phyloP scores from a whole-genome alignment of 2,888 invertebrate species.

The Folsomia manolachei region DNA sequence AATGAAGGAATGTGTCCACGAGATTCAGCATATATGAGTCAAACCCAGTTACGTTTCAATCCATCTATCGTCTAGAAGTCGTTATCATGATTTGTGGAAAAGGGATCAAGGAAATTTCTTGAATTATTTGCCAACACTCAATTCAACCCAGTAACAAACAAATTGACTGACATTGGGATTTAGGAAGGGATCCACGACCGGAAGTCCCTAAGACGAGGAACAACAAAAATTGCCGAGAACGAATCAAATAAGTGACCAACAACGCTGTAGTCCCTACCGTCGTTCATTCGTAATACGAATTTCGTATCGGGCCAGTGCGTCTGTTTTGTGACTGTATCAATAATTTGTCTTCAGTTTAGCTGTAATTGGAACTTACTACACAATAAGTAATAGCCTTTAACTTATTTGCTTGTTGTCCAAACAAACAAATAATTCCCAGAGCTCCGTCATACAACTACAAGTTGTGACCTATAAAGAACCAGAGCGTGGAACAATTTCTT shows the following conservation, averaged over 20 bases:
- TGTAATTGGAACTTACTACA: not conserved
- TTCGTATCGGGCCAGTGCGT: not conserved
- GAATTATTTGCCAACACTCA: too few relatives aligned
- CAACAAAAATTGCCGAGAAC: not conserved
- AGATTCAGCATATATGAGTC: not conserved
- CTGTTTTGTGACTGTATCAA: not conserved
- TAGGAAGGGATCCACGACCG: too few relatives aligned
- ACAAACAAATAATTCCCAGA: not conserved
- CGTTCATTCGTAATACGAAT: too few relatives aligned
- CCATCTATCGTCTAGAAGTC: too few relatives aligned
- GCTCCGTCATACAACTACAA: not conserved
- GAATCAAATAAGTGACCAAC: not conserved
- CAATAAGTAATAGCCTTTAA: too few relatives aligned
- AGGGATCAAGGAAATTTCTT: constrained; percentile 1
- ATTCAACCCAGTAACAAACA: too few relatives aligned
- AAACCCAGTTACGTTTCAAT: not conserved
- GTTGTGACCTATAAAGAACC: constrained; percentile 12
- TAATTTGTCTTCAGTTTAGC: too few relatives aligned
- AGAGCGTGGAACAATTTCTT: constrained; percentile 15
- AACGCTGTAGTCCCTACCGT: not conserved
- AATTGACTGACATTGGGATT: too few relatives aligned
- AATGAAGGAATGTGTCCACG: not conserved
- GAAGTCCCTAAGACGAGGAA: not conserved
- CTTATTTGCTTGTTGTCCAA: not conserved
- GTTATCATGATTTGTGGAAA: constrained; percentile 1